phyloP scores from a whole-genome alignment of 1,140 invertebrate genomes.

The Drosophila pseudoananassae region DNA sequence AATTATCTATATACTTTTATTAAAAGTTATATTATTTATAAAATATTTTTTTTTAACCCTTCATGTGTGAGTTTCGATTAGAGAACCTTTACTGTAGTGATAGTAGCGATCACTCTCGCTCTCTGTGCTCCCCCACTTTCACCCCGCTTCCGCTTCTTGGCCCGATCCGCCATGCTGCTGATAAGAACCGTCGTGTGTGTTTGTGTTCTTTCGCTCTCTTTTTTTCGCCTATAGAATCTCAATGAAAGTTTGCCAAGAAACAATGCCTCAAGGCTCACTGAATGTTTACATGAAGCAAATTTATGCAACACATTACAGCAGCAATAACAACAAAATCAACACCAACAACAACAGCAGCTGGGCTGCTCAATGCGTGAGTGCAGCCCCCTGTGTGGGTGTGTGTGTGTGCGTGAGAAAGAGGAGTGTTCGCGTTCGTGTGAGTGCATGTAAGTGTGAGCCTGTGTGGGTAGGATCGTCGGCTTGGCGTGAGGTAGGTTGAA shows the following conservation, averaged over 20 bases:
- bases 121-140: conserved; percentile 28
- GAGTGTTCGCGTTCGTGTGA: conserved; percentile 12
- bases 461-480: conserved; percentile 26
- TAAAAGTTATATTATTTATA: too few relatives aligned
- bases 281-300: conserved; percentile 71
- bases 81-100: conserved; percentile 25
- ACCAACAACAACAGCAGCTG: conserved; percentile 15
- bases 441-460: conserved; percentile 16
- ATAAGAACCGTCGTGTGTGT: conserved; percentile 43
- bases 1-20: too few relatives aligned
- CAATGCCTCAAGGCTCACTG: conserved; percentile 68
- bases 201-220: conserved; percentile 31
- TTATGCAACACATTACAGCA: conserved; percentile 67
- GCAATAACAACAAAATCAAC: conserved; percentile 18
- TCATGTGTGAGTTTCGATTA: background rate
- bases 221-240: conserved; percentile 72
- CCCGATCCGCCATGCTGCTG: conserved; percentile 35
- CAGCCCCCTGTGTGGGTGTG: background rate
- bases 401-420: conserved; percentile 34
- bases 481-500: conserved; percentile 77
- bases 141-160: conserved; percentile 16
- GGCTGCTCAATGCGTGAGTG: conserved; percentile 44
- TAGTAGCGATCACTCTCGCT: conserved; percentile 51
- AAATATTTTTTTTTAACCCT: too few relatives aligned
- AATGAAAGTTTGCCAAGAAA: conserved; percentile 77